A percentile compares a stretch with the other conserved stretches of the same genome.
Conservation (phyloP, 1,140 invertebrate species). For the Chionoecetes opilio region DNA sequence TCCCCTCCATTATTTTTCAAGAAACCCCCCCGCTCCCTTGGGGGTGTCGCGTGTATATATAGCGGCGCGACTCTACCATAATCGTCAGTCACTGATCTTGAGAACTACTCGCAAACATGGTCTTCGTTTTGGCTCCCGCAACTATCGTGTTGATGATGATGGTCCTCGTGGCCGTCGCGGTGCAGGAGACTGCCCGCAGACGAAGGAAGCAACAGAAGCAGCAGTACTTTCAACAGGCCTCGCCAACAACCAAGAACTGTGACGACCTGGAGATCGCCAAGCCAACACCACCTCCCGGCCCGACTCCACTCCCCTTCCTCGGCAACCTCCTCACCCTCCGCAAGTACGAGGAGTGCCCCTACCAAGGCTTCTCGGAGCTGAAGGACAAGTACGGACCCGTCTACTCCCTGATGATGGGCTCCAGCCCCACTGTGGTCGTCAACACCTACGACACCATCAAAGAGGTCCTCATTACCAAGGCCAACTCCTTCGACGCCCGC, state of each 20-base stretch:
- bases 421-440: conserved; percentile 89
- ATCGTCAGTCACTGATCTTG: conserved; percentile 69
- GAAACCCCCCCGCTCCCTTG: not conserved
- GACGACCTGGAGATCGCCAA: conserved; percentile 75
- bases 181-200: conserved; percentile 54
- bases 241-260: conserved; percentile 36
- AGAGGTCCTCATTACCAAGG: conserved; percentile 92
- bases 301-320: conserved; percentile 87
- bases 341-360: conserved; percentile 87
- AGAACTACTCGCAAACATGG: conserved; percentile 75
- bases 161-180: conserved; percentile 65
- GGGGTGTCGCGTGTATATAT: conserved; percentile 54
- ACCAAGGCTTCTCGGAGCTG: conserved; percentile 89
- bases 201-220: conserved; percentile 70
- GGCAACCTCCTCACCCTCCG: conserved; percentile 89
- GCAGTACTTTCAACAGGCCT: conserved; percentile 41
- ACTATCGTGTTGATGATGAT: conserved; percentile 65
- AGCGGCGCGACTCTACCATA: conserved; percentile 35
- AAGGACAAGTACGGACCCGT: conserved; percentile 90
- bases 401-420: conserved; percentile 89
- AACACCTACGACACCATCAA: conserved; percentile 90
- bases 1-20: not conserved
- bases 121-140: conserved; percentile 69
- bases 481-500: conserved; percentile 91
- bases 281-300: conserved; percentile 83